Evolutionary conservation across 2,888 invertebrate genomes (phyloP).

Genomic region (Colostygia pectinataria): DNA sequence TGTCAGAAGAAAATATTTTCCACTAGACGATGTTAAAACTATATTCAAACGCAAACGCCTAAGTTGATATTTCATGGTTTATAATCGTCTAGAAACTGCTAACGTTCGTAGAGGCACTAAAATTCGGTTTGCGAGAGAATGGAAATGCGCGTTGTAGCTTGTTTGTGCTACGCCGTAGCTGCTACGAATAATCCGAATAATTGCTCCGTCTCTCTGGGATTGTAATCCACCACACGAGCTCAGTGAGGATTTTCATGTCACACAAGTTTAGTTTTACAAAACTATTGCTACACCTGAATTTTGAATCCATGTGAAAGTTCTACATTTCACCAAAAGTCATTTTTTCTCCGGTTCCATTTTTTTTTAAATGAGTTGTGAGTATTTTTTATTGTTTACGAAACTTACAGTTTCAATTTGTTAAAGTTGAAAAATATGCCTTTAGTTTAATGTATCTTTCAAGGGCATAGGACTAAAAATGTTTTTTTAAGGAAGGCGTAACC

Average conservation of each 20-base stretch:
- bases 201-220: slow-evolving; percentile 9
- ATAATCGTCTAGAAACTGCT: too few species aligned
- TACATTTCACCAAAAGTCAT: neutral
- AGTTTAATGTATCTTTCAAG: too few species aligned
- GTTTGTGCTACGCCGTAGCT: slow-evolving; percentile 10
- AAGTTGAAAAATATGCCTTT: too few species aligned
- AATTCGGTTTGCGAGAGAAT: slow-evolving; percentile 2
- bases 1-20: too few species aligned
- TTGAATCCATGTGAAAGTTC: neutral
- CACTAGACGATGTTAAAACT: too few species aligned
- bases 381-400: neutral
- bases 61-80: too few species aligned
- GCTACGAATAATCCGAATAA: slow-evolving; percentile 7
- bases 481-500: too few species aligned
- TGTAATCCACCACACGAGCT: slow-evolving; percentile 11
- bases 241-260: slow-evolving; percentile 3
- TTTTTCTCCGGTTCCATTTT: neutral
- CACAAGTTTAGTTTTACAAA: slow-evolving; percentile 1
- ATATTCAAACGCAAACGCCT: too few species aligned
- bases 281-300: neutral
- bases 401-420: too few species aligned
- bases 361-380: too few species aligned
- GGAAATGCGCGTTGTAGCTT: neutral
- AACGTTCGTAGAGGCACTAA: too few species aligned
- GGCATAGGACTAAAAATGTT: too few species aligned